These are phyloP conservation scores for Alfaro cultratus DNA, from an alignment of 2,797 vertebrate genomes.

Conservation along the genomic window DNA sequence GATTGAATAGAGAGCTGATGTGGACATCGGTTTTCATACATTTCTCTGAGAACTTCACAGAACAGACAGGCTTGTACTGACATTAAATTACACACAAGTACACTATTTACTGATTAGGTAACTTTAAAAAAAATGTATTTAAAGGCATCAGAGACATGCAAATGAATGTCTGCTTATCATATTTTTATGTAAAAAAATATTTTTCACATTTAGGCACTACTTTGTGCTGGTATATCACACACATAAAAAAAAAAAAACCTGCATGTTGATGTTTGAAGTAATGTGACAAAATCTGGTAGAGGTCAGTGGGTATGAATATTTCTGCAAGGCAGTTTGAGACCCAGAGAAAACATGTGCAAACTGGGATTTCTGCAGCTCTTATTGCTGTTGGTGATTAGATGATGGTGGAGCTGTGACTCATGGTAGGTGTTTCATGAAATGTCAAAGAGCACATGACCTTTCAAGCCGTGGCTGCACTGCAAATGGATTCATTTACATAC, in stretches of 20 bases:
- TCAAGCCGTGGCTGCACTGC: constrained; percentile 10
- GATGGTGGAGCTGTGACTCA: constrained; percentile 40
- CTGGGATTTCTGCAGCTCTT: neutral
- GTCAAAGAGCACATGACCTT: constrained; percentile 45
- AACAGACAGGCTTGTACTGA: neutral
- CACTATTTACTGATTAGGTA: neutral
- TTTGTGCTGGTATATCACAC: neutral
- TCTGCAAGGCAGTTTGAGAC: neutral
- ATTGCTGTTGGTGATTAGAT: constrained; percentile 27
- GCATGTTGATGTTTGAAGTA: neutral
- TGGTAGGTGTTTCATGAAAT: constrained; percentile 36
- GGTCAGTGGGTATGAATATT: neutral
- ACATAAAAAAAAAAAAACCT: neutral
- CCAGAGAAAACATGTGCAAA: neutral
- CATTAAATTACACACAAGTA: neutral
- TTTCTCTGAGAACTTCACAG: neutral
- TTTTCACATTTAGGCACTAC: neutral
- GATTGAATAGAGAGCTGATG: neutral
- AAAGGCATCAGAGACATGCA: neutral
- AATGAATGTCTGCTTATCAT: neutral
- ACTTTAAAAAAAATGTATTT: neutral
- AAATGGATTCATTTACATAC: constrained; percentile 57
- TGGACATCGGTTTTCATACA: neutral
- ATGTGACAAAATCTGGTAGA: neutral
- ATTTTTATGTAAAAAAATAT: neutral